These are phyloP conservation scores for Brachyopa scutellaris DNA, from an alignment of 2,888 invertebrate genomes.

Conservation along the genomic window DNA sequence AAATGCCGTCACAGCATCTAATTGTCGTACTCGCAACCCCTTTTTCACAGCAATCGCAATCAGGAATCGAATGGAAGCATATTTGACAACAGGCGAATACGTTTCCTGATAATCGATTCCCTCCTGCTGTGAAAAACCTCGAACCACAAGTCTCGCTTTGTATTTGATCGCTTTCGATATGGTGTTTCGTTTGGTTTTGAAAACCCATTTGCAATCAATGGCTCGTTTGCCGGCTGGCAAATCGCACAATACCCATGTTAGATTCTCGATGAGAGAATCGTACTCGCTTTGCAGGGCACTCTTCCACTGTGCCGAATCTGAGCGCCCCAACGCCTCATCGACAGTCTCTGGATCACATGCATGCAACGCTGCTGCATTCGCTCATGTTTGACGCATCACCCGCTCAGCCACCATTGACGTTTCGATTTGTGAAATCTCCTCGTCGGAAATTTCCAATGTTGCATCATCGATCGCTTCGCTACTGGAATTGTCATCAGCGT, in stretches of 20 bases:
- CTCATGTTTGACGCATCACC: background rate
- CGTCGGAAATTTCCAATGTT: background rate
- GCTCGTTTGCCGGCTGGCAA: background rate
- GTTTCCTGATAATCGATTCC: conserved; percentile 11
- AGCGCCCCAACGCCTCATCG: background rate
- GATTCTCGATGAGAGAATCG: conserved; percentile 38
- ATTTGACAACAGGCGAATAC: too few relatives aligned
- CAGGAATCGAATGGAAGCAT: background rate
- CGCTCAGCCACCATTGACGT: conserved; percentile 6
- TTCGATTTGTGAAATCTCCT: conserved; percentile 6
- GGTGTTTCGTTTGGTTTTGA: background rate
- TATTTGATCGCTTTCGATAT: background rate
- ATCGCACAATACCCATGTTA: conserved; percentile 5
- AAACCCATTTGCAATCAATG: conserved; percentile 4
- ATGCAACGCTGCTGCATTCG: background rate
- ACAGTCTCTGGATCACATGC: background rate
- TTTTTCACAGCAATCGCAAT: conserved; percentile 5
- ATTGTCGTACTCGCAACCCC: conserved; percentile 9
- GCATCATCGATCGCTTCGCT: background rate
- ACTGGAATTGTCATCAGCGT: background rate
- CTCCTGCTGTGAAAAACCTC: conserved; percentile 8
- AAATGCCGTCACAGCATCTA: conserved; percentile 52
- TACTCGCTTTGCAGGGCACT: background rate
- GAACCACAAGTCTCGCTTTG: conserved; percentile 1
- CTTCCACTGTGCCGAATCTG: background rate